phyloP scores from a whole-genome alignment of 2,797 vertebrate species.

The Chelon labrosus region DNA sequence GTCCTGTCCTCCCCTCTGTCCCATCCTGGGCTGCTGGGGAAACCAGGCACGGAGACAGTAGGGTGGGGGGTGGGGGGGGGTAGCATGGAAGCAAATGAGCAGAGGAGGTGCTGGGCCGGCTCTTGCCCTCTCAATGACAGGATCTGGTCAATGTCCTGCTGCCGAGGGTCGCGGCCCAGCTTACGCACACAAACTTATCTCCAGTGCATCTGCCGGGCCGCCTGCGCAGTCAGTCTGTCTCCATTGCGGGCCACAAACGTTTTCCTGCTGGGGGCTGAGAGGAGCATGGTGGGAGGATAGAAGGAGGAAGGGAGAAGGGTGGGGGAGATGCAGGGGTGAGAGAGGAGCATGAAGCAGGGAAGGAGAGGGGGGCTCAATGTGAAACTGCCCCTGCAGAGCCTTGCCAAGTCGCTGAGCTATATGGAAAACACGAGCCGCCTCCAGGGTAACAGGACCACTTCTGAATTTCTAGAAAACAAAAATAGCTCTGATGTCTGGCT shows the following conservation, averaged over 20 bases:
- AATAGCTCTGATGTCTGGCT: conserved; percentile 82
- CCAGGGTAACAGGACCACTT: conserved; percentile 84
- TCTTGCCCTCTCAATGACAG: conserved; percentile 96
- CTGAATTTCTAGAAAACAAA: conserved; percentile 83
- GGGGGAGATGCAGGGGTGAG: conserved; percentile 47
- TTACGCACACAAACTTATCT: conserved; percentile 99
- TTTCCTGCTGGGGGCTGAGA: conserved; percentile 87
- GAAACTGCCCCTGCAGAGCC: conserved; percentile 82
- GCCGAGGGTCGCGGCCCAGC: conserved; percentile 95
- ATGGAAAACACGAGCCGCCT: conserved; percentile 89
- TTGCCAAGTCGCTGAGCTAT: conserved; percentile 89
- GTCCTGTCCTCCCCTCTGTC: conserved; percentile 78
- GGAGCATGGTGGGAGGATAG: conserved; percentile 63
- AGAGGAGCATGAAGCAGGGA: conserved; percentile 42
- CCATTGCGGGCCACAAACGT: conserved; percentile 91
- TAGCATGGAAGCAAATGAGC: conserved; percentile 59
- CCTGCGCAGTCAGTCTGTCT: conserved; percentile 99
- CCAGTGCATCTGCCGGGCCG: conserved; percentile 93
- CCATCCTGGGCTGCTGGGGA: conserved; percentile 72
- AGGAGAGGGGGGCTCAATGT: conserved; percentile 72
- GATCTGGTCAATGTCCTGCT: conserved; percentile 99
- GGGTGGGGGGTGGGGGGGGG: conserved; percentile 50
- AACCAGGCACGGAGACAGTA: conserved; percentile 78
- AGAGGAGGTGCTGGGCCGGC: conserved; percentile 78
- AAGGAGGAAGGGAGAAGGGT: conserved; percentile 54